Base-by-base conservation (phyloP, 2,888 invertebrate genomes). In the Mellilla xanthometata region DNA sequence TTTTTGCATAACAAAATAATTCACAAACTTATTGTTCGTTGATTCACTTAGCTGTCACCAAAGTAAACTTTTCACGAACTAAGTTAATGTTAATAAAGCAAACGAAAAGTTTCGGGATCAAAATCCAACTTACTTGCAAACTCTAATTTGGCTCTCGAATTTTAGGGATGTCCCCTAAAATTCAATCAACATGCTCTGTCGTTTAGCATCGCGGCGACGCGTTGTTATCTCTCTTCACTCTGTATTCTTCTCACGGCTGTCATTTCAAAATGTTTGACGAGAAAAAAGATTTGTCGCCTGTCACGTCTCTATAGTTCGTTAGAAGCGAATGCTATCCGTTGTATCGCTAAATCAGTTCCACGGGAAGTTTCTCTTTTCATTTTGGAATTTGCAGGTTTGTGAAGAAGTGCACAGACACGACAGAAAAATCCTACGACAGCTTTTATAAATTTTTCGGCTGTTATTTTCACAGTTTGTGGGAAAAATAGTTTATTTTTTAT, bases 281-380 rank as follows among this genome's bases (percentile, higher is more conserved):
- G 42, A 55, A 65, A 72, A 72, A 71, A 65, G 60, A 56, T 54
- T 55, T 33, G 49, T 26, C 52, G 49, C 57, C 54, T 62, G 64
- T 68, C 67, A 66, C 65, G 59, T 68, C 52, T 60, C 61, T 68
- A 70, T 72, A 71, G 73, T 72, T 72, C 72, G 72, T 72, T 72
- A 72, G 60, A 68, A 60, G 49, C 48, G 60, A 58, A 72, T 71
- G 63, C 68, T 68, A 68, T 64, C 62, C 60, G 52, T 50, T 52
- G 56, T 54, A 51, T 49, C 61, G 70, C 62, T 63, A 61, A 65
- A 53, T 62, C 49, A 49, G 11, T 31, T 34, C n/a, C 1, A 24
- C 4, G 7, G 24, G 8, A 24, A 24, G n/a, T 24, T 6, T 19
- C n/a, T n/a, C n/a, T 19, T 15, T 19, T 19, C 15, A 19, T 6